Evolutionary conservation across 1,140 invertebrate species (phyloP), one percentile per base, ranked within the genome.

Genomic region (Babylonia areolata): DNA sequence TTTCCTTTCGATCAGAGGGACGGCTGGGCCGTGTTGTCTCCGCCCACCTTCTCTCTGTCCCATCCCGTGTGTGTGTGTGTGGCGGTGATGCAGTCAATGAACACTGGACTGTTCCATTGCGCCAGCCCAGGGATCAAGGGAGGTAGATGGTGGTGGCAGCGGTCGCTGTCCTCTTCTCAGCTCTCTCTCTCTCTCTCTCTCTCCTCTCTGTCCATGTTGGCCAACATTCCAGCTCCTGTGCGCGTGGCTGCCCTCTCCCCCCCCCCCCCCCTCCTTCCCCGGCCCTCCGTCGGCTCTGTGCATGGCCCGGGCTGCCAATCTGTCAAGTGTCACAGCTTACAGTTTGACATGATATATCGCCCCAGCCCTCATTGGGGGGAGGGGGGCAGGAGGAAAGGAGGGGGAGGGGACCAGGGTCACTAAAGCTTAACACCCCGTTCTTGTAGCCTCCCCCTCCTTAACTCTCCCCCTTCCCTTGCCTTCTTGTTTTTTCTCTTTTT

Each of bases 301-400:
- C 31, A 35, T 75, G 82, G 79, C 80, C 71, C 69, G 81, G 88
- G 87, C 90, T 91, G 90, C 90, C 91, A 92, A 92, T 90, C 91
- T 92, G 91, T 92, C 91, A 92, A 91, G 91, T 92, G 91, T 92
- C 91, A 92, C 88, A 89, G 88, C 89, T 87, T 92, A 90, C 88
- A 88, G 90, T 88, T 90, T 92, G 91, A 89, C 91, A 92, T 92
- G 91, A 91, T 92, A 89, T 92, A 92, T 90, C 87, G 89, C 89
- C 78, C 87, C 80, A 89, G 88, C 91, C 90, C 88, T 89, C 90
- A 91, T 85, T 90, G 81, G 79, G 87, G 89, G 86, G 89, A 88
- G 91, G 81, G 87, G 89, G 87, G 90, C n/a, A n/a, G 90, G 91
- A 79, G 87, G 89, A 86, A 89, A 88, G 91, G 90, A 88, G 69